phyloP scores from a whole-genome alignment of 2,797 vertebrate genomes.

The Typhlichthys eigenmanni region DNA sequence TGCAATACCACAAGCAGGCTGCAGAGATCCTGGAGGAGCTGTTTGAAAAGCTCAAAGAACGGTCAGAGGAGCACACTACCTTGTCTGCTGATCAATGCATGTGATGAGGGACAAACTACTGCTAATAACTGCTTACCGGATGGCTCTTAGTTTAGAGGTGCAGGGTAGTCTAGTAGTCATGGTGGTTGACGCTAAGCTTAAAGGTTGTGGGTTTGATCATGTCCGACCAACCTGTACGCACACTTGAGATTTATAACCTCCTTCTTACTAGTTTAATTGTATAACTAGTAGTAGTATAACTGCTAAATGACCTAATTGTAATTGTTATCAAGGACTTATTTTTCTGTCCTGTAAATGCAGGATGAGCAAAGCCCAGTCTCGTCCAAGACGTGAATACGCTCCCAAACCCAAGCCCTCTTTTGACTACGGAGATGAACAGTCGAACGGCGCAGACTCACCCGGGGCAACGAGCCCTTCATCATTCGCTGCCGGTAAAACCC shows the following conservation, averaged over 20 bases:
- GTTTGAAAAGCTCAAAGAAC: slow-evolving; percentile 56
- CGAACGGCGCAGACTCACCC: slow-evolving; percentile 85
- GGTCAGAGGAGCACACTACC: slow-evolving; percentile 46
- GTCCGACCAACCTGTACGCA: too few relatives aligned
- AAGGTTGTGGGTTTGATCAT: too few relatives aligned
- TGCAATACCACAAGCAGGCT: slow-evolving; percentile 91
- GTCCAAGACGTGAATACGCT: slow-evolving; percentile 83
- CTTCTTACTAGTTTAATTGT: too few relatives aligned
- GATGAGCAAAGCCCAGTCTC: slow-evolving; percentile 83
- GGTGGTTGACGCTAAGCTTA: too few relatives aligned
- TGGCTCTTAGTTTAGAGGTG: too few relatives aligned
- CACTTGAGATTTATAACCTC: too few relatives aligned
- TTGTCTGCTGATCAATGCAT: background rate
- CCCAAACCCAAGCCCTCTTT: slow-evolving; percentile 82
- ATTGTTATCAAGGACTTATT: background rate
- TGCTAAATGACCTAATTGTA: background rate
- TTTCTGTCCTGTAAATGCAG: slow-evolving; percentile 60
- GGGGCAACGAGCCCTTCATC: slow-evolving; percentile 50
- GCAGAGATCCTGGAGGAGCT: slow-evolving; percentile 80
- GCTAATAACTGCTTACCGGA: too few relatives aligned
- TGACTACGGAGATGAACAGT: slow-evolving; percentile 82
- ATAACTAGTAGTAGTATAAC: too few relatives aligned
- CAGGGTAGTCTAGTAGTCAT: too few relatives aligned
- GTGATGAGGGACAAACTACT: background rate
- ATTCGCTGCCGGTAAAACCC: slow-evolving; percentile 61